Evolutionary conservation across 2,888 invertebrate genomes (phyloP), one percentile per base, ranked within the genome.

Genomic region (Euclidia mi): DNA sequence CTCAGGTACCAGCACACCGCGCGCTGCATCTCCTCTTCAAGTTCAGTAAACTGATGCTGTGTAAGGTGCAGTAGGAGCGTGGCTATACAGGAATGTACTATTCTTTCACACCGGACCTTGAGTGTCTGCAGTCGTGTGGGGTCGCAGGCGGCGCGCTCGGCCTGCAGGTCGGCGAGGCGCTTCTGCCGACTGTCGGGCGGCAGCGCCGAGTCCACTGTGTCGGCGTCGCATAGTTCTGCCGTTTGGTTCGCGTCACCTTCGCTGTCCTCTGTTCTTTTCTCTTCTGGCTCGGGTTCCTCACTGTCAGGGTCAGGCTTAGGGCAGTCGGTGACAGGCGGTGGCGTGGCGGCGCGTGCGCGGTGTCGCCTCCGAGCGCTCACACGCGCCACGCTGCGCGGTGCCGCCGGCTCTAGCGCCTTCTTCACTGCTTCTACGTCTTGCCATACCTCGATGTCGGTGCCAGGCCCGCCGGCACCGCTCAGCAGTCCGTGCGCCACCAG

Each of bases 1-100:
- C 98, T 98, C 81, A 98, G 94, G 90, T 98, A 98, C 97, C 98
- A 98, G 88, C 98, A 98, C 37, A 98, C 97, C 1, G 97, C 97
- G 79, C 97, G 96, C 88, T 98, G 98, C 91, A 98, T 95, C 88
- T 98, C 98, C 84, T 97, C 98, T 98, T 98, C 98, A 80, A 98
- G 96, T 90, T 98, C 97, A 79, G 96, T 97, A 88, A 98, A 98
- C 84, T 98, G 97, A 84, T 97, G 97, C 67, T 97, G 95, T 10
- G 97, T 97, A 65, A 98, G 95, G 86, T 97, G 97, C 49, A 98
- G 95, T 51, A 98, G 89, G 59, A 98, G 94, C 48, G 97, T 97
- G 29, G 97, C 97, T 76, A 98, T 97, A 87, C 98, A 98, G 76
- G 97, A 97, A 71, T 98, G 95, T 10, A 98, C 96, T 56, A 98